A percentile compares a stretch with the other conserved stretches of the same genome.
These are phyloP conservation scores for Callyntrura sp. DNA, from an alignment of 2,888 invertebrate genomes.

Conservation along the genomic window DNA sequence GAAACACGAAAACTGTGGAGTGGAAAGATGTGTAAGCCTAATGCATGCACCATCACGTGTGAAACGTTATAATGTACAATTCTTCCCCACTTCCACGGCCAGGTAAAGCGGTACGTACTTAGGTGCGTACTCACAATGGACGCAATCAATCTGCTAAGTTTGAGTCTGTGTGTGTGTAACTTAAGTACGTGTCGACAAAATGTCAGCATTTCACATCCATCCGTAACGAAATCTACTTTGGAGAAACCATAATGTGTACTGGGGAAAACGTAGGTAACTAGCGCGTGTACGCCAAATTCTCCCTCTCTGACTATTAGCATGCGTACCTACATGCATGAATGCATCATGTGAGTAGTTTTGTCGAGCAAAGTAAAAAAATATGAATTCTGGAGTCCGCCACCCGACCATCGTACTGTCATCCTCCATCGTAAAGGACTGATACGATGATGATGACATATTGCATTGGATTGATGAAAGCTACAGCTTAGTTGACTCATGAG, in stretches of 20 bases:
- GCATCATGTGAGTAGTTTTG: too few species aligned
- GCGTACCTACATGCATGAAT: too few species aligned
- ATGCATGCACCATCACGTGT: neutral
- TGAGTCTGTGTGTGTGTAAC: neutral
- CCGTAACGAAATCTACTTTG: constrained; percentile 52
- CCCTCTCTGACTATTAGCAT: too few species aligned
- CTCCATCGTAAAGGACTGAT: too few species aligned
- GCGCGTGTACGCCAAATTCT: neutral
- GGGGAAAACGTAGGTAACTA: neutral
- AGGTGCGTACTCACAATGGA: neutral
- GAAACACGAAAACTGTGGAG: constrained; percentile 6
- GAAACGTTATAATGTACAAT: neutral
- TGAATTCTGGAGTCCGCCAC: constrained; percentile 14
- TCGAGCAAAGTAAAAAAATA: neutral
- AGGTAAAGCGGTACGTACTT: neutral
- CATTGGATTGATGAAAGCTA: constrained; percentile 42
- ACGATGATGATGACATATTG: too few species aligned
- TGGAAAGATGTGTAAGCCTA: constrained; percentile 1
- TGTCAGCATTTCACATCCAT: constrained; percentile 51
- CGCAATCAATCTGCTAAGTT: constrained; percentile 17
- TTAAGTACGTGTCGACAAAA: constrained; percentile 44
- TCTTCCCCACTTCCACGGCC: neutral
- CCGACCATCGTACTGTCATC: neutral
- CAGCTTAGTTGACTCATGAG: constrained; percentile 54
- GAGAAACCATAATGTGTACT: constrained; percentile 32